These are phyloP conservation scores for Sebastes iracundus DNA, from an alignment of 2,797 vertebrate genomes.

Conservation along the genomic window DNA sequence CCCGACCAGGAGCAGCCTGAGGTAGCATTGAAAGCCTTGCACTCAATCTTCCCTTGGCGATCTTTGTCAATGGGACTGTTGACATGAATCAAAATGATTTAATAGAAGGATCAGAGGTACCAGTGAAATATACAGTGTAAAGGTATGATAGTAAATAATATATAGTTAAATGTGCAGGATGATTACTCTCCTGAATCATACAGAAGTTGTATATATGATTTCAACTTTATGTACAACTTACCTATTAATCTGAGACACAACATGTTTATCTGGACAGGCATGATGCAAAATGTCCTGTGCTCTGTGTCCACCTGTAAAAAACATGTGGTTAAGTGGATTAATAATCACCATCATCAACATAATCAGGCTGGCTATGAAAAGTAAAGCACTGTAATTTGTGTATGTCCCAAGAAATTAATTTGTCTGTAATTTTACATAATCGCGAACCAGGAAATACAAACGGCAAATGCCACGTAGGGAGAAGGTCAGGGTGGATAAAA, in stretches of 20 bases:
- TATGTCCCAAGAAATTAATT: no score
- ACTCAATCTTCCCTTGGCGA: neutral
- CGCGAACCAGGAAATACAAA: no score
- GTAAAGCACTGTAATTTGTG: no score
- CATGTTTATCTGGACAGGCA: rapidly evolving
- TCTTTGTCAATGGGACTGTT: neutral
- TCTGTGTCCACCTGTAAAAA: neutral
- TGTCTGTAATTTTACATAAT: no score
- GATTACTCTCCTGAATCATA: neutral
- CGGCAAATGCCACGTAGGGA: no score
- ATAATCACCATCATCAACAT: no score
- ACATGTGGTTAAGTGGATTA: neutral
- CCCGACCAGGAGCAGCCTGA: neutral
- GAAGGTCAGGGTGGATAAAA: no score
- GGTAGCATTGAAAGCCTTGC: rapidly evolving
- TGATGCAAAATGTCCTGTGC: neutral
- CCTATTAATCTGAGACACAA: conserved; percentile 7
- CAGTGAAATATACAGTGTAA: neutral
- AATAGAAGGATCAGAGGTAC: neutral
- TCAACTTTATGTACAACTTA: neutral
- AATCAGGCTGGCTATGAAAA: no score
- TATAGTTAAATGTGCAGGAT: neutral
- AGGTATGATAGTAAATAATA: neutral
- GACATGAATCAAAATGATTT: neutral
- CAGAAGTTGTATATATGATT: neutral